A percentile compares a stretch with the other conserved stretches of the same genome.
These are phyloP conservation scores for pig (Sus scrofa) DNA, from an alignment of 2,113 vertebrate species.

Conservation along the genomic window T2T-Sscrofa CM000812.6:124821501-124822000, in stretches of 20 bases:
- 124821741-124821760: not conserved
- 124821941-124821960: not conserved
- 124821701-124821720: not conserved
- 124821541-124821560: conserved; percentile 66
- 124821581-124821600: conserved; percentile 57
- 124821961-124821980: not conserved
- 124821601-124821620: conserved; percentile 73
- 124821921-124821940: not conserved
- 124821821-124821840: not conserved
- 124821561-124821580: conserved; percentile 59
- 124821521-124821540: conserved; percentile 65
- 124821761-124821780: not conserved
- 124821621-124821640: conserved; percentile 59
- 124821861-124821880: not conserved
- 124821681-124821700: not conserved
- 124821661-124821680: not conserved
- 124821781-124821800: not conserved
- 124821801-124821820: not conserved
- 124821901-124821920: not conserved
- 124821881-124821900: not conserved
- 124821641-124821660: conserved; percentile 2
- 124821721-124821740: not conserved
- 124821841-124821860: not conserved
- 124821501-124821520: conserved; percentile 74
- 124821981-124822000: not conserved